Evolutionary conservation across 2,797 vertebrate genomes (phyloP), one percentile per base, ranked within the genome.

Genomic region (Capromys pilorides): DNA sequence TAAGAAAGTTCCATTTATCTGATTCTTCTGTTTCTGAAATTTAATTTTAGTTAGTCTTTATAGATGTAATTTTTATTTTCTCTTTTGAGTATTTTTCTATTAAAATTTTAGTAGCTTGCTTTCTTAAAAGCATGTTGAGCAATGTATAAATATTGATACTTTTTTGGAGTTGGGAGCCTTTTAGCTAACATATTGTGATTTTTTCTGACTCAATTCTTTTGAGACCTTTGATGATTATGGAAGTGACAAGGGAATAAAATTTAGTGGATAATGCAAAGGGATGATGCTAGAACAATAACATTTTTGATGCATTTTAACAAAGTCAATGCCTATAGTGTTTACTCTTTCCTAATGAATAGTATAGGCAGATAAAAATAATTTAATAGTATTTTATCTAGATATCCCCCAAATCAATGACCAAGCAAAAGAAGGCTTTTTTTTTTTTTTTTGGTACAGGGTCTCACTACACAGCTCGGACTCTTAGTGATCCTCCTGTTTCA

Each of bases 11-110:
- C 87, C 54, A 88, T 94, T 86, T 91, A 73, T 93, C 67, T 94
- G 93, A 41, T 90, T 92, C 96, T 94, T 54, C 54, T 57, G 31
- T 93, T 96, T 94, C 49, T 95, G 81, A 95, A 93, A 91, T 93
- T 96, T 71, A 94, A 96, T 94, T 96, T 93, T 80, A 90, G 73
- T 89, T 93, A 94, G 85, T 94, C 67, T 97, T 95, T 92, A 93
- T 87, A 89, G 67, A 94, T 57, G 87, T 86, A 67, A 95, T 88
- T 96, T 95, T 91, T 77, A 57, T 96, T 93, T 95, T 96, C 82
- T 87, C 33, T 93, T 91, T 54, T 94, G 82, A 96, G n/a, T 62
- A 93, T 90, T 90, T 95, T 86, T 33, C 89, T 94, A 54, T 96
- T 95, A 93, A 92, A n/a, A 69, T 95, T 94, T 93, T 95, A 95